Percentiles rank a stretch among this genome's conserved stretches.
These are phyloP conservation scores for Dasysyrphus albostriatus DNA, from an alignment of 2,888 invertebrate species.

Conservation along the genomic window DNA sequence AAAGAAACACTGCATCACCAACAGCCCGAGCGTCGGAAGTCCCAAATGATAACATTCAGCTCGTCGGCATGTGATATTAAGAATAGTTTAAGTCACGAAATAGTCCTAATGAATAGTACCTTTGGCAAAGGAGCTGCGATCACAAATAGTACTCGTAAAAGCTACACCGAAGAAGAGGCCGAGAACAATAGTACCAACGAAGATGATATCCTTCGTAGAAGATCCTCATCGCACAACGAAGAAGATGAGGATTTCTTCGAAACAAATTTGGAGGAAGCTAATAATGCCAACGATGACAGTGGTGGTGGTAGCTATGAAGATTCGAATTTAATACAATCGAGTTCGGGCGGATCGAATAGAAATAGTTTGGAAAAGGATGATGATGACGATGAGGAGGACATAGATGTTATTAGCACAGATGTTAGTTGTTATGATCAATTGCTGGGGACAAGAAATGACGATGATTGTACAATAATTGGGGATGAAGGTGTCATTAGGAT, in stretches of 20 bases:
- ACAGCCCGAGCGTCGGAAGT: slow-evolving; percentile 81
- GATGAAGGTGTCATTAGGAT: slow-evolving; percentile 79
- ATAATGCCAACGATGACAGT: slow-evolving; percentile 83
- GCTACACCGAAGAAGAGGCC: slow-evolving; percentile 81
- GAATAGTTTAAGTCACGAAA: slow-evolving; percentile 83
- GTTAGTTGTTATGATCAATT: slow-evolving; percentile 83
- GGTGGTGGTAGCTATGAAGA: slow-evolving; percentile 84
- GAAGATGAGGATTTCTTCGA: slow-evolving; percentile 82
- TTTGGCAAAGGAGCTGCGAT: slow-evolving; percentile 58
- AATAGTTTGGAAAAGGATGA: slow-evolving; percentile 83
- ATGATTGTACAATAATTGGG: slow-evolving; percentile 81
- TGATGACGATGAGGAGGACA: slow-evolving; percentile 83
- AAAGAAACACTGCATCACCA: slow-evolving; percentile 80
- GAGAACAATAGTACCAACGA: slow-evolving; percentile 72
- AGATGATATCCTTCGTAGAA: slow-evolving; percentile 80
- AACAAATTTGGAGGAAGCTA: slow-evolving; percentile 82
- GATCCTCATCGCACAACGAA: slow-evolving; percentile 78
- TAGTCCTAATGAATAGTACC: slow-evolving; percentile 79
- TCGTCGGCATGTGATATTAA: slow-evolving; percentile 83
- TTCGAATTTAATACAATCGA: slow-evolving; percentile 83
- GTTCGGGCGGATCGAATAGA: slow-evolving; percentile 82
- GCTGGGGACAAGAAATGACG: slow-evolving; percentile 81
- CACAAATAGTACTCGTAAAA: slow-evolving; percentile 78
- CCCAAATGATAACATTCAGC: slow-evolving; percentile 83
- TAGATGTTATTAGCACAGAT: slow-evolving; percentile 83